Evolutionary conservation across 2,888 invertebrate genomes (phyloP).

Genomic region (Pimpla rufipes): DNA sequence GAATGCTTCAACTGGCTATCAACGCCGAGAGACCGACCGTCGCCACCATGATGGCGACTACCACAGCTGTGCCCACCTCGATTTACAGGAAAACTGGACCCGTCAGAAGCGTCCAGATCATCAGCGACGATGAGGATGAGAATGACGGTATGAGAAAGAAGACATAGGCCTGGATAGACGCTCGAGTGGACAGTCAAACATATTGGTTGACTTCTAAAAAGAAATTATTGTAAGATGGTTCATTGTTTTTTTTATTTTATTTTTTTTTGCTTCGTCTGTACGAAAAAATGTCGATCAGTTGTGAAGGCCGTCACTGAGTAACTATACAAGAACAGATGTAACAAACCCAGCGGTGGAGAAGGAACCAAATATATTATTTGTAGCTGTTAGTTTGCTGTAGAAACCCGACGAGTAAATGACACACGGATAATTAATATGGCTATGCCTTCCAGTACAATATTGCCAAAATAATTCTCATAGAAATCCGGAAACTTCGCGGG

Average conservation of each 20-base stretch:
- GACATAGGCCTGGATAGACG: constrained; percentile 67
- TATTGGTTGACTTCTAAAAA: background rate
- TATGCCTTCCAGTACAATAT: constrained; percentile 58
- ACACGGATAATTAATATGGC: constrained; percentile 25
- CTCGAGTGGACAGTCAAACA: background rate
- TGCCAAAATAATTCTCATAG: constrained; percentile 25
- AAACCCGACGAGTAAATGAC: constrained; percentile 27
- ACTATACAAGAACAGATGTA: background rate
- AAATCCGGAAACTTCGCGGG: background rate
- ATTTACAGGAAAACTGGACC: constrained; percentile 86
- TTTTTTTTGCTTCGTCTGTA: background rate
- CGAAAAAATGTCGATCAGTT: background rate
- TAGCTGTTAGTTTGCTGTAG: constrained; percentile 34
- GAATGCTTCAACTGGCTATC: constrained; percentile 91
- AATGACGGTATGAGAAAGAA: constrained; percentile 81
- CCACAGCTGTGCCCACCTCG: constrained; percentile 79
- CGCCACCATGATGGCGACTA: constrained; percentile 84
- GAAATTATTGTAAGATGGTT: too few relatives aligned
- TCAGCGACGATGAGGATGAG: constrained; percentile 87
- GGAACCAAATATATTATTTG: constrained; percentile 60
- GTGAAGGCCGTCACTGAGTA: background rate
- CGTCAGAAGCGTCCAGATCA: constrained; percentile 90
- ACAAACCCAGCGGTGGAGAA: too few relatives aligned
- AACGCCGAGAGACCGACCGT: constrained; percentile 86
- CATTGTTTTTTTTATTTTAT: too few relatives aligned